These are phyloP conservation scores for Poeciliopsis presidionis DNA, from an alignment of 2,797 vertebrate genomes.

Conservation along the genomic window DNA sequence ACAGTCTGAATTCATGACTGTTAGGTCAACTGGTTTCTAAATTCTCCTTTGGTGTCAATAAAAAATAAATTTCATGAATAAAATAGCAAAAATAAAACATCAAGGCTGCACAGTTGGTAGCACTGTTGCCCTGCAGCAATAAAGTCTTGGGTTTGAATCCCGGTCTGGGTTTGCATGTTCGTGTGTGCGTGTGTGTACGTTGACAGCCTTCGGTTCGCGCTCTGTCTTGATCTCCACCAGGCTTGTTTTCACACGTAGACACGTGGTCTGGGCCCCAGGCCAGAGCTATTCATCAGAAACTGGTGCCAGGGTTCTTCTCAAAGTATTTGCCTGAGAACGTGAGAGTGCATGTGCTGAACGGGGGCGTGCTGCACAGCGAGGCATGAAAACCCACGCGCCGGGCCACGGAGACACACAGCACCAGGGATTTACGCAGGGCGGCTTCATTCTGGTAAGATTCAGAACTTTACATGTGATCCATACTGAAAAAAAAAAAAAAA, in stretches of 20 bases:
- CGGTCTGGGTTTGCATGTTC: too few relatives aligned
- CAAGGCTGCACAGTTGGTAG: too few relatives aligned
- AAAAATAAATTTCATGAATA: too few relatives aligned
- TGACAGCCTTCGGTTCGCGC: background rate
- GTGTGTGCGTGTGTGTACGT: too few relatives aligned
- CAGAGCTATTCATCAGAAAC: background rate
- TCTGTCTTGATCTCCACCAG: background rate
- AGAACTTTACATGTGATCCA: background rate
- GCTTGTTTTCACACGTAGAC: background rate
- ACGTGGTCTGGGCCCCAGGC: background rate
- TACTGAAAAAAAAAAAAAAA: background rate
- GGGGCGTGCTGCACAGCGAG: constrained; percentile 67
- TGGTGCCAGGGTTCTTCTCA: constrained; percentile 17
- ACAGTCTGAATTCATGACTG: too few relatives aligned
- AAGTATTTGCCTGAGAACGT: constrained; percentile 3
- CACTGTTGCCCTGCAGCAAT: too few relatives aligned
- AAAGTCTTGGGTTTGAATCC: too few relatives aligned
- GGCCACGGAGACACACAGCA: constrained; percentile 25
- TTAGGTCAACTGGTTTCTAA: too few relatives aligned
- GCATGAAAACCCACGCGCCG: constrained; percentile 67
- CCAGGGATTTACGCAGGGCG: constrained; percentile 37
- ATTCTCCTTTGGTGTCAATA: too few relatives aligned
- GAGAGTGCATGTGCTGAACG: constrained; percentile 10
- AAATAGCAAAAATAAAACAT: too few relatives aligned
- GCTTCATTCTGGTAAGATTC: constrained; percentile 39